Percentiles rank a stretch among this genome's conserved stretches.
Evolutionary conservation across 1,140 invertebrate genomes (phyloP).

Genomic region (Coenobita brevimanus): DNA sequence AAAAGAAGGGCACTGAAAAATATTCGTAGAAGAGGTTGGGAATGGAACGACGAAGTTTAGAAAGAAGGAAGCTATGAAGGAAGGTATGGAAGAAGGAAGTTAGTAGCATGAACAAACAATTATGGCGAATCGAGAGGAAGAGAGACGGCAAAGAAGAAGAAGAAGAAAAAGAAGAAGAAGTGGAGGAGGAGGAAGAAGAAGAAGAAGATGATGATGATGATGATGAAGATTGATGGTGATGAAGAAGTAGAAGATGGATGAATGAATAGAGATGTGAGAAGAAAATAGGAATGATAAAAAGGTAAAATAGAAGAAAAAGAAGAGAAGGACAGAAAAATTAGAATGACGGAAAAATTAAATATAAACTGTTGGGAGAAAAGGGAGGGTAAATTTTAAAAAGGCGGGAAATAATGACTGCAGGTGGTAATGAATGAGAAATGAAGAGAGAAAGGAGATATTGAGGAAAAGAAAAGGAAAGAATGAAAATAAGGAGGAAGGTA

Average conservation of each 20-base stretch:
- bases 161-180: background rate
- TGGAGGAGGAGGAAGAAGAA: background rate
- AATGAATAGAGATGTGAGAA: too few species aligned
- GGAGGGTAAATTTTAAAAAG: too few species aligned
- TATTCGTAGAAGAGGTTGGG: background rate
- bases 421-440: background rate
- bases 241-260: too few species aligned
- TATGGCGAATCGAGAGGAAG: background rate
- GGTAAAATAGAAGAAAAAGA: too few species aligned
- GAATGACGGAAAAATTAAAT: background rate
- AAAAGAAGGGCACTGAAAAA: background rate
- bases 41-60: constrained; percentile 1
- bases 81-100: background rate
- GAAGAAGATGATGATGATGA: background rate
- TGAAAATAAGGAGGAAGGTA: background rate
- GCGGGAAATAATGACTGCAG: too few species aligned
- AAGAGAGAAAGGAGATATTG: too few species aligned
- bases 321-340: background rate
- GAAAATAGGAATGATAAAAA: too few species aligned
- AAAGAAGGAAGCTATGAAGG: constrained; percentile 2
- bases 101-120: background rate
- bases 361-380: background rate
- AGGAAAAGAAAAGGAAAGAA: background rate
- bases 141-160: background rate
- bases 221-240: background rate